Percentiles rank a stretch among this genome's conserved stretches.
Conservation (phyloP, 2,888 invertebrate genomes). For the Atethmia centrago region DNA sequence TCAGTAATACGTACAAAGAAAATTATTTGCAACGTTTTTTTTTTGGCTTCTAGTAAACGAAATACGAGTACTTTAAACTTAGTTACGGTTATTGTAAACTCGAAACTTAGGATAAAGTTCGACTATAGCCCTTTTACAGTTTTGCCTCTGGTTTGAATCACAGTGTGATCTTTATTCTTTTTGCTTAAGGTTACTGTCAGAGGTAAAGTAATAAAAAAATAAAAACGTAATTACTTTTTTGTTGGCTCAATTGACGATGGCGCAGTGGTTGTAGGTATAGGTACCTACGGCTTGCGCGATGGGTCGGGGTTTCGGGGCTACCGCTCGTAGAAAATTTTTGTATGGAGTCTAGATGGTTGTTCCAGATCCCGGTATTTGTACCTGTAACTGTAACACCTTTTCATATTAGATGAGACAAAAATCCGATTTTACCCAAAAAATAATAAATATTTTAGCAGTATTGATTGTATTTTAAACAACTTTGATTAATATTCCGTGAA, state of each 20-base stretch:
- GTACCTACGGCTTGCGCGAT: neutral
- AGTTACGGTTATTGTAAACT: neutral
- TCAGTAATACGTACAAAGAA: neutral
- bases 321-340: neutral
- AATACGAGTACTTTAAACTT: neutral
- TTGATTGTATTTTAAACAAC: neutral
- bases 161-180: neutral
- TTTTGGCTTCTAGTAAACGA: neutral
- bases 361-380: neutral
- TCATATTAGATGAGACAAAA: neutral
- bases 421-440: neutral
- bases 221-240: neutral
- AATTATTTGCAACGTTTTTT: neutral
- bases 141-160: neutral
- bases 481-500: conserved; percentile 25
- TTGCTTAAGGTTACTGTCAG: neutral
- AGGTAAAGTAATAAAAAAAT: neutral
- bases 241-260: neutral
- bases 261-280: neutral
- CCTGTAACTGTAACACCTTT: neutral
- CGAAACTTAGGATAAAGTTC: neutral
- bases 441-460: neutral
- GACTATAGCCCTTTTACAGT: neutral
- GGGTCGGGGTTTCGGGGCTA: neutral
- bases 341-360: neutral